These are phyloP conservation scores for Channa maculata DNA, from an alignment of 2,113 vertebrate genomes.

Conservation along the genomic window DNA sequence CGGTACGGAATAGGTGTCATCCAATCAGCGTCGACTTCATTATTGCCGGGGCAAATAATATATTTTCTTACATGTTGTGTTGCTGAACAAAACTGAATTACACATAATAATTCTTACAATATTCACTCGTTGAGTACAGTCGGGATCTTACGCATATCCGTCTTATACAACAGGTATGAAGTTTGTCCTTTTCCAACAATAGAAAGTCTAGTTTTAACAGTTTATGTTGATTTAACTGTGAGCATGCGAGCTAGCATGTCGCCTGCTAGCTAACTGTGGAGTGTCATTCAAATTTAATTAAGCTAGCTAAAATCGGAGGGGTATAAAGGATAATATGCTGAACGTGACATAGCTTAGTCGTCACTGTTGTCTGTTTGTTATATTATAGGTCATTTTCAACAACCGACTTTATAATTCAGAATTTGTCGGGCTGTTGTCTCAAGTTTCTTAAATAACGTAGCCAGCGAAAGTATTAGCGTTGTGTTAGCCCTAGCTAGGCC, in stretches of 20 bases:
- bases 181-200: background rate
- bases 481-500: constrained; percentile 11
- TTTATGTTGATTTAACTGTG: background rate
- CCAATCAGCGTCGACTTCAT: constrained; percentile 55
- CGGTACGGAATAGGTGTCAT: background rate
- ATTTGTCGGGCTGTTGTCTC: background rate
- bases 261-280: constrained; percentile 36
- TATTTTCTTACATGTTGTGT: constrained; percentile 10
- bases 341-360: background rate
- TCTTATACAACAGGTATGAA: constrained; percentile 49
- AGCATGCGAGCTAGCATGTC: constrained; percentile 38
- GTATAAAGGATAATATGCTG: background rate
- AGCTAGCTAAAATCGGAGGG: too few species aligned
- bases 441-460: background rate
- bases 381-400: accelerated
- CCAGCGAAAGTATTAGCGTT: constrained; percentile 5
- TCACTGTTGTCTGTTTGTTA: background rate
- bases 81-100: constrained; percentile 8
- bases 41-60: constrained; percentile 56
- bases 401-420: background rate
- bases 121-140: background rate
- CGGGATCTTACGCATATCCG: background rate
- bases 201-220: background rate
- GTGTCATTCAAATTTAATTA: constrained; percentile 40
- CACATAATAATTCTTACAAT: background rate